Evolutionary conservation across 2,888 invertebrate genomes (phyloP), one percentile per base, ranked within the genome.

Genomic region (Leptinotarsa juncta): DNA sequence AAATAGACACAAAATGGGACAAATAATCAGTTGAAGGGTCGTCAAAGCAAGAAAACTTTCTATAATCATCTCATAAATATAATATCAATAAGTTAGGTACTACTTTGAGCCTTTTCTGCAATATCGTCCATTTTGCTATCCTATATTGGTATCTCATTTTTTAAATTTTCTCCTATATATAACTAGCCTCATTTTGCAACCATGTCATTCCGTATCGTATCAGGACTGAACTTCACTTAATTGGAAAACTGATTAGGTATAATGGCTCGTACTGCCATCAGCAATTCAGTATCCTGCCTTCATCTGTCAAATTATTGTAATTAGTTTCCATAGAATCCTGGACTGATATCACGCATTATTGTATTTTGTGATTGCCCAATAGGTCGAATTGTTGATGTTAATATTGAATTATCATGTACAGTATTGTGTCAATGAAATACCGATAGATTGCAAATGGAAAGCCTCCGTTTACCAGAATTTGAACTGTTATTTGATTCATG

Each of bases 341-440:
- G 76, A 77, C 70, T 79, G 76, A 73, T 77, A 76, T 76, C n/a
- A 53, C 60, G 75, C 75, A 77, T 74, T 77, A 77, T 65, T 76
- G 79, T 79, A 77, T 79, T 76, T 78, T 79, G 79, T 77, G 79
- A 78, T 82, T 81, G 81, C 78, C 73, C 76, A 75, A 81, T 81
- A 81, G 83, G 74, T 79, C 80, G 79, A 77, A 80, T 76, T 80
- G 81, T 82, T 76, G 78, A 79, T 81, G 80, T 82, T 80, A 65
- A 79, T 72, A 78, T 72, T 69, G 67, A 75, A 77, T 77, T 72
- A 74, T 77, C 65, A 76, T 75, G 74, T 78, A 79, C 73, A 73
- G 77, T 74, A 69, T 79, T 15, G 51, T 16, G 51, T 72, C 42
- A 62, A 62, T 62, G 62, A n/a, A 50, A 67, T 70, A 57, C 51